Conservation (phyloP, 2,113 vertebrate species). For the Collichthys lucidus region DNA sequence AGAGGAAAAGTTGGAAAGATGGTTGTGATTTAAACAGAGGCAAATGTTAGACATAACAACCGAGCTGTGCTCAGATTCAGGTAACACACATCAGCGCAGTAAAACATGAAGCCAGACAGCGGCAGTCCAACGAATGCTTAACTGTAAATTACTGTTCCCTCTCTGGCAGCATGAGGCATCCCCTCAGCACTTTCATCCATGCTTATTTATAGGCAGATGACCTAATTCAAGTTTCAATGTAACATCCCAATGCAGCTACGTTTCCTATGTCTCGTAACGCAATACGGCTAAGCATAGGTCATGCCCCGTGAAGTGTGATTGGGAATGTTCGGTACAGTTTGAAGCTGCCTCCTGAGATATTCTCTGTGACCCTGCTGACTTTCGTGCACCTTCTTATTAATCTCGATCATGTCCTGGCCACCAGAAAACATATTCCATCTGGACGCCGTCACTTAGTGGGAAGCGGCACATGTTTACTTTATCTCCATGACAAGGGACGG, state of each 20-base stretch:
- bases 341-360: slow-evolving; percentile 33
- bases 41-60: slow-evolving; percentile 14
- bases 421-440: slow-evolving; percentile 48
- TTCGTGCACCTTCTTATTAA: slow-evolving; percentile 3
- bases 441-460: slow-evolving; percentile 47
- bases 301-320: slow-evolving; percentile 9
- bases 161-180: slow-evolving; percentile 63
- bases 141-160: slow-evolving; percentile 58
- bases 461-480: slow-evolving; percentile 45
- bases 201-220: slow-evolving; percentile 78
- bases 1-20: not conserved
- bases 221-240: slow-evolving; percentile 49
- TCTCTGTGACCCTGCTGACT: slow-evolving; percentile 25
- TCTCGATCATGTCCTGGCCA: slow-evolving; percentile 36
- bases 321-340: slow-evolving; percentile 15
- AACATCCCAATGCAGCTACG: slow-evolving; percentile 42
- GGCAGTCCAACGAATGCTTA: slow-evolving; percentile 41
- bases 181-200: slow-evolving; percentile 54
- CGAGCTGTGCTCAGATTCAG: slow-evolving; percentile 9
- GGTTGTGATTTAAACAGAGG: slow-evolving; percentile 17
- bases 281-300: slow-evolving; percentile 60
- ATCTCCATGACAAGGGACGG: slow-evolving; percentile 40
- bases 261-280: slow-evolving; percentile 59
- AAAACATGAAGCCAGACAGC: slow-evolving; percentile 33
- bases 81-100: slow-evolving; percentile 28